Base-by-base conservation (phyloP, 2,888 invertebrate species). In the Odiellus spinosus region DNA sequence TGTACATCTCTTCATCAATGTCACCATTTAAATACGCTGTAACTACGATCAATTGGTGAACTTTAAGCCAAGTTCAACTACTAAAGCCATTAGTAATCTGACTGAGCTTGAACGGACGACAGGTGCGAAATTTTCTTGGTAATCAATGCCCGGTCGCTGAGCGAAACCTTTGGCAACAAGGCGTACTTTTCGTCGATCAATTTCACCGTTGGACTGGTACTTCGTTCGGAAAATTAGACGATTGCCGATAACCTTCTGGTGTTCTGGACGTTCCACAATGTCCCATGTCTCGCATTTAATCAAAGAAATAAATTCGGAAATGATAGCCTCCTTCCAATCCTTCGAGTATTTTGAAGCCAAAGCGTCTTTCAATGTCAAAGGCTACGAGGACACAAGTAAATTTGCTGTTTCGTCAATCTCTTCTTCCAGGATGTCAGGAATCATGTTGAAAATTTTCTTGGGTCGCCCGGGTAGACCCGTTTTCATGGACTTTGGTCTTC, bases 1-100 rank as follows among this genome's bases (percentile, higher is more conserved):
- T 48, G 40, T 45, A 51, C 15, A 53, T 40, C 34, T 49, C 48
- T 43, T 52, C 50, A n/a, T 26, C 45, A 3, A 48, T 18, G 8
- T 45, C 42, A 26, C 53, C 51, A 47, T 52, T 45, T 4, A 52
- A 36, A 35, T 44, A 52, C n/a, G 49, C 47, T 21, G 49, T 38
- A 17, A 43, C 34, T 35, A 53, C 47, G 40, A 51, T 51, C 15
- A 47, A 36, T 6, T 44, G 47, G 14, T 12, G 6, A 11, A 47
- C 34, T 11, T 18, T 20, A 43, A 14, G 4, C 17, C 36, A 6
- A 26, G 3, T 26, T 38, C 38, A 17, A 18, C 38, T 10, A 10
- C 4, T 15, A 38, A 17, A 8, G 38, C 38, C 38, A 38, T 15
- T 38, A 38, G 15, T 5, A 38, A 10, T 38, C 38, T 15, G 15